These are phyloP conservation scores for Ptyas mucosa DNA, from an alignment of 2,113 vertebrate species.

Conservation along the genomic window DNA sequence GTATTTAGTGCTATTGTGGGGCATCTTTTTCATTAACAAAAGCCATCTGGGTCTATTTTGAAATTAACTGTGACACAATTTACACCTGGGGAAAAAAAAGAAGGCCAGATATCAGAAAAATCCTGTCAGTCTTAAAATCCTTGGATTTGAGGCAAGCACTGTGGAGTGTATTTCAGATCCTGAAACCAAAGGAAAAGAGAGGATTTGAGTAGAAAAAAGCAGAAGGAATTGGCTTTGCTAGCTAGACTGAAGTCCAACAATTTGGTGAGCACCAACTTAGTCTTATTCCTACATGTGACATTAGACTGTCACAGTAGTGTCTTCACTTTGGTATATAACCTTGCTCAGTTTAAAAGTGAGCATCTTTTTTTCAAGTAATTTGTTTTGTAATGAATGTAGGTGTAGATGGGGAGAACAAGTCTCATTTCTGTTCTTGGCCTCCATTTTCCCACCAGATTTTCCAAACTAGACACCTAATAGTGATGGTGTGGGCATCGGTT, in stretches of 20 bases:
- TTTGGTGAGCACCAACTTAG: neutral
- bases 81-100: neutral
- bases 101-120: neutral
- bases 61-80: neutral
- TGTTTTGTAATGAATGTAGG: neutral
- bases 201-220: neutral
- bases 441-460: neutral
- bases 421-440: neutral
- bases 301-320: neutral
- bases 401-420: neutral
- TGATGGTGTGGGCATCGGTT: neutral
- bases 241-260: neutral
- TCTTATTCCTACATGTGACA: neutral
- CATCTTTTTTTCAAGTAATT: neutral
- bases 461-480: neutral
- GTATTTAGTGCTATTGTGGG: neutral
- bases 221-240: neutral
- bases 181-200: neutral
- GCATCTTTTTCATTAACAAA: neutral
- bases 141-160: neutral
- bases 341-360: neutral
- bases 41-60: neutral
- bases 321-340: neutral
- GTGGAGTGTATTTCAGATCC: neutral
- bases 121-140: neutral